Evolutionary conservation across 2,113 vertebrate species (phyloP), one percentile per base, ranked within the genome.

Genomic region (Pelodiscus sinensis): DNA sequence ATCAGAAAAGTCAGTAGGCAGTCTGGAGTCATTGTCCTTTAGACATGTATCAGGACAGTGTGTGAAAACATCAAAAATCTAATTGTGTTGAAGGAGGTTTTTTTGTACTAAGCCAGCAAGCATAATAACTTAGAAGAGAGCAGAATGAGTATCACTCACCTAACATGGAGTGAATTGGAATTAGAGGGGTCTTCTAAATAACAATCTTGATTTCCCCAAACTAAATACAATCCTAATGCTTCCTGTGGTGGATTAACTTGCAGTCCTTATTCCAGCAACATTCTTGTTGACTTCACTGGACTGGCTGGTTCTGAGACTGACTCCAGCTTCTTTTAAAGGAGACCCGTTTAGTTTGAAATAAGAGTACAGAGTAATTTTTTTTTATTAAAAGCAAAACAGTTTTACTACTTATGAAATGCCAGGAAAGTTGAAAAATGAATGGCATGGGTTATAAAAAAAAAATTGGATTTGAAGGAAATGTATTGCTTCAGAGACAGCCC

Each of bases 141-240:
- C 77, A 18, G 73, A 88, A 65, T 7, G 18, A 11, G 31, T 65
- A 52, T 50, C 93, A 7, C 71, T 2, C 19, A 71, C 94, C 58
- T 57, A 56, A 77, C 71, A 15, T 10, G 29, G 85, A 65, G 79
- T 89, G 82, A 93, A 86, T 55, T 78, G 90, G 79, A 88, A 83
- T 92, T 93, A 94, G 80, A 92, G 82, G 52, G 62, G 83, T 94
- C 44, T 87, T 92, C 44, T 85, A 89, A 94, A 85, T 89, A 82
- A 85, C 89, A 91, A 82, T 82, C 78, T 80, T 51, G 9, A 82
- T 80, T 82, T 91, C 88, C 31, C 35, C 81, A 89, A 90, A 88
- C 88, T 80, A 88, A 89, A 89, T 55, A 78, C 78, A 94, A 35
- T 65, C 75, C 84, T 71, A 82, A 78, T 87, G 87, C 94, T 56